A percentile compares a stretch with the other conserved stretches of the same genome.
These are phyloP conservation scores for Zaprionus camerounensis DNA, from an alignment of 1,140 invertebrate genomes.

Conservation along the genomic window DNA sequence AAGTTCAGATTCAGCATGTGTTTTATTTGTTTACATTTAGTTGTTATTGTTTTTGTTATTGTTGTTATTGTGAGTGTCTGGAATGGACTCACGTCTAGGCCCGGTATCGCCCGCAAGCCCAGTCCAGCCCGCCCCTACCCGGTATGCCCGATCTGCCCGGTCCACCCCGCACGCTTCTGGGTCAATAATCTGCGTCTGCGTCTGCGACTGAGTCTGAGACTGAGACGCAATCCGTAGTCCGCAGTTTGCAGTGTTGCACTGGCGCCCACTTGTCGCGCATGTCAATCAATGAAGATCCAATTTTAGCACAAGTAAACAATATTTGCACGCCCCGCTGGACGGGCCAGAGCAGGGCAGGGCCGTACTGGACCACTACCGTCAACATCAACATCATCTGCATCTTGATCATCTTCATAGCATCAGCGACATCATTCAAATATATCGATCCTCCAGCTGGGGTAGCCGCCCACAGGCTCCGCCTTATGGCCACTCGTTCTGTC, in stretches of 20 bases:
- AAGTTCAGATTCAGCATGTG: conserved; percentile 36
- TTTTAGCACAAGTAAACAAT: conserved; percentile 82
- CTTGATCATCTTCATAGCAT: conserved; percentile 16
- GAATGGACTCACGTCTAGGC: conserved; percentile 65
- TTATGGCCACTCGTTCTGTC: not conserved
- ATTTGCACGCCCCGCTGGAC: conserved; percentile 52
- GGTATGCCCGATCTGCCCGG: conserved; percentile 29
- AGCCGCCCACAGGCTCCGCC: conserved; percentile 25
- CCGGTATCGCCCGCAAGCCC: conserved; percentile 59
- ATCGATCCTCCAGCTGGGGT: conserved; percentile 22
- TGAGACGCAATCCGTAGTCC: conserved; percentile 6
- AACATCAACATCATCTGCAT: conserved; percentile 25
- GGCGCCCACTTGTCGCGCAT: conserved; percentile 66
- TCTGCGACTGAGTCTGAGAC: conserved; percentile 22
- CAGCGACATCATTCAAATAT: conserved; percentile 17
- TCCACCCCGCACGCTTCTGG: conserved; percentile 64
- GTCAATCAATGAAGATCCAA: conserved; percentile 82
- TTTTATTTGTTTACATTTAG: conserved; percentile 44
- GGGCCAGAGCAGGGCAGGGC: conserved; percentile 18
- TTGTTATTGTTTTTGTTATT: conserved; percentile 39
- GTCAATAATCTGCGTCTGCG: conserved; percentile 79
- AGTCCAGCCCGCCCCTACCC: conserved; percentile 33
- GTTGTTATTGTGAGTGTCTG: conserved; percentile 33
- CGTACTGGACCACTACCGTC: conserved; percentile 12
- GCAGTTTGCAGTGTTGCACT: conserved; percentile 38